Evolutionary conservation across 2,888 invertebrate genomes (phyloP), one percentile per base, ranked within the genome.

Genomic region (Deroplatys truncata): DNA sequence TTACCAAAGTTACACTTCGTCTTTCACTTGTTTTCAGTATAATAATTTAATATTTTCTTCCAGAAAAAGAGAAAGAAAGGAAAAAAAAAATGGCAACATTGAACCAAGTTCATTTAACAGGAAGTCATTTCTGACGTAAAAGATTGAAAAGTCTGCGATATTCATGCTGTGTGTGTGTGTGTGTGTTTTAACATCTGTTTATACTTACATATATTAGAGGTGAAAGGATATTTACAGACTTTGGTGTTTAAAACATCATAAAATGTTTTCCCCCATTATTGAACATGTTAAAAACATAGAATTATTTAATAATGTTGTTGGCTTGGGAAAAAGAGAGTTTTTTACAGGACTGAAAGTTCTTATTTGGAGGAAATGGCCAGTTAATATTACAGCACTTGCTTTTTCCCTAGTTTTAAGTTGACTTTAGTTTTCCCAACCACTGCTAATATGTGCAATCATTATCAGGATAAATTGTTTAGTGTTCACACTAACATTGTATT

Each of bases 231-330:
- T 88, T 31, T 88, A 88, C 43, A 29, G 28, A 84, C 29, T 84
- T 29, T 84, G 56, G 84, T 84, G 31, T 84, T 88, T 43, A 15
- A 72, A 88, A 91, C 92, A 92, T 91, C 90, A 88, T 92, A 92
- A 35, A 35, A 92, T 92, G 4, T 88, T 56, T 88, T 82, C 43
- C 85, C 31, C 25, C 72, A 82, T 31, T 89, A 29, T 88, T 15
- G 28, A 85, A 84, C 31, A 84, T 84, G 88, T 88, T 84, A 28
- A 88, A 84, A 88, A 88, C 84, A 88, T 88, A 56, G 7, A 29
- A 16, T 87, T 87, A 87, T 82, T 87, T 13, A 82, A 35, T 43
- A 43, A 43, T 43, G 43, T 10, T 82, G 83, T 87, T 87, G 83
- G 83, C 28, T 87, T 35, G 87, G 86, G 87, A 82, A 87, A 83